Base-by-base conservation (phyloP, 2,797 vertebrate genomes). In the Setipinna tenuifilis region DNA sequence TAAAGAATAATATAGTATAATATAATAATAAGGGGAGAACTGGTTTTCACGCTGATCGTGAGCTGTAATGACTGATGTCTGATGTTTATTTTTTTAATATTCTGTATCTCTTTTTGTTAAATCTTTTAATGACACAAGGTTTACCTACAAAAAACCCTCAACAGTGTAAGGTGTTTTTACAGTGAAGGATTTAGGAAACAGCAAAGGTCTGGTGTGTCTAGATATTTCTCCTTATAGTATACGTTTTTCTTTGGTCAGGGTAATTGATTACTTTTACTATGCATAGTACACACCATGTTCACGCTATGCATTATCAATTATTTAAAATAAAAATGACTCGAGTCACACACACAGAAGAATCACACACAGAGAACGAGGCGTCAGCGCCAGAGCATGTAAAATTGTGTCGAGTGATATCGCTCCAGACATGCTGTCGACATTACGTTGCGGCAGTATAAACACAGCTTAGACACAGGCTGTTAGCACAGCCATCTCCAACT, bases 361-460 rank as follows among this genome's bases (percentile, higher is more conserved):
- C 31, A 12, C 31, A 44, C 71, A 44, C 71, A 44, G 16, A 19
- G 71, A 78, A 78, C 10, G 31, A 78, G 17, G 35, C 19, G 17
- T 44, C 16, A 21, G 17, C 10, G 6, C 35, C 17, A 78, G 35
- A 78, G 71, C 71, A 78, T 68, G 28, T 59, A 41, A 78, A 78
- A 21, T 10, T 21, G 71, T 78, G 71, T 31, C 35, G 31, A 44
- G 71, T 21, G 71, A 84, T 28, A 71, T 68, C 25, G 44, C 57
- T 82, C 31, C 71, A 78, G 71, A 78, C 71, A 78, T 78, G 71
- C 35, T 78, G 71, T 44, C 5, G 71, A 75, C 68, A 75, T 75
- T 75, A 75, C 14, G 89, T 82, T 25, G 58, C 78, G 90, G 86
- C 88, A 86, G 88, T 54, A 87, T 90, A 93, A 91, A 78, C 83